Conservation (phyloP, 1,140 invertebrate genomes). For the Holcopasites calliopsidis region DNA sequence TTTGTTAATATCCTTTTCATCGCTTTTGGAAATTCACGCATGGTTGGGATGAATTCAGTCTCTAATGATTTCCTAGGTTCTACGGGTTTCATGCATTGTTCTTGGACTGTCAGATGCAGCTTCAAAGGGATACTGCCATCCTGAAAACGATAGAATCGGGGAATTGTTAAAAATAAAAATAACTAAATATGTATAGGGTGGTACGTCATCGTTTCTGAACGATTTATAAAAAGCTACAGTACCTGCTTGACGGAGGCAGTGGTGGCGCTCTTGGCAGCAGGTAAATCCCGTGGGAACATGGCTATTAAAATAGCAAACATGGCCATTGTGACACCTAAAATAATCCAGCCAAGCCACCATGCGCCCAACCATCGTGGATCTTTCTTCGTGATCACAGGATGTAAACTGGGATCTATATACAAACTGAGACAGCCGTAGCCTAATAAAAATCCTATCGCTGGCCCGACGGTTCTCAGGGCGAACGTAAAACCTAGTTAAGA, state of each 20-base stretch:
- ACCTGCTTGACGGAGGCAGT: constrained; percentile 37
- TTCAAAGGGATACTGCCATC: constrained; percentile 68
- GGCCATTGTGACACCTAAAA: constrained; percentile 81
- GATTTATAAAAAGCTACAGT: background rate
- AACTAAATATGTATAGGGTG: background rate
- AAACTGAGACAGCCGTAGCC: constrained; percentile 82
- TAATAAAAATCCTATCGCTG: constrained; percentile 81
- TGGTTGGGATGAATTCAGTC: constrained; percentile 61
- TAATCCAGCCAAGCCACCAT: constrained; percentile 86
- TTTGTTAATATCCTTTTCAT: constrained; percentile 82
- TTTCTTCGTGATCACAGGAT: constrained; percentile 82
- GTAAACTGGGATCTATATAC: constrained; percentile 83
- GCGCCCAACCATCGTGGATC: constrained; percentile 86
- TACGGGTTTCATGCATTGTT: constrained; percentile 56
- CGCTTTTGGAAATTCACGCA: constrained; percentile 81
- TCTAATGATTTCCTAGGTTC: constrained; percentile 48
- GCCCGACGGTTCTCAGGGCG: constrained; percentile 81
- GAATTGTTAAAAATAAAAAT: background rate
- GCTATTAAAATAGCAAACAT: constrained; percentile 82
- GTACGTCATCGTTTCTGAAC: background rate
- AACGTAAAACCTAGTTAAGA: constrained; percentile 81
- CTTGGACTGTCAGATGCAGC: constrained; percentile 59
- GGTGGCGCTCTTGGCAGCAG: constrained; percentile 60
- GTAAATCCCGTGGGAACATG: constrained; percentile 82
- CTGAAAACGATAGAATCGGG: constrained; percentile 30